Evolutionary conservation across 2,113 vertebrate genomes (phyloP), one percentile per base, ranked within the genome.

Genomic region (Ceyx melanurus): DNA sequence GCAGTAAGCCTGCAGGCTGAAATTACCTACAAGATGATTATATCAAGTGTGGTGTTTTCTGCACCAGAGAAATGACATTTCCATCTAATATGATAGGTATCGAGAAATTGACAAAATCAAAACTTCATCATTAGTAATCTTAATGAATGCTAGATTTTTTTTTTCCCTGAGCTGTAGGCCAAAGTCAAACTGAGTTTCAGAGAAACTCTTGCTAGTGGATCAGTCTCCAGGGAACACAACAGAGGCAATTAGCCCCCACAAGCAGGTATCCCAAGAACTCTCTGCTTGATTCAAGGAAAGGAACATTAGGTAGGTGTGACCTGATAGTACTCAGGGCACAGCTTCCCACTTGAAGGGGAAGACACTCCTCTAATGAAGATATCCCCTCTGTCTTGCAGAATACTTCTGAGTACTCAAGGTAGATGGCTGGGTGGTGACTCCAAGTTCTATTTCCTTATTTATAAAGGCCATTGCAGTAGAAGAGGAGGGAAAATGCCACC

Each of bases 151-250:
- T 87, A 46, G 48, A 2, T 1, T 61, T 40, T 26, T 18, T 83
- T 66, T 18, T 40, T 18, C 22, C n/a, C 43, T 89, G 26, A 67
- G 53, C 75, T 91, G 14, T 68, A 83, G 75, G 53, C 45, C 61
- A 76, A 92, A 73, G 35, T 45, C 43, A 66, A 78, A 67, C 25
- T 89, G 31, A 82, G 86, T 92, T 80, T 95, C 67, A 84, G n/a
- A 87, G 21, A 40, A 84, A 89, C 66, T 0, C 67, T 74, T 84
- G 84, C 33, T 29, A 35, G 25, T 35, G 45, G 81, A 37, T 67
- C 25, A 48, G 33, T 78, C 46, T 57, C 58, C 35, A 74, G 86
- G 56, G 48, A 79, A n/a, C 19, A 72, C 45, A 82, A 8, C 2
- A 23, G 15, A 75, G 12, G 8, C 42, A 60, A 68, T 66, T 73